Percentiles rank a stretch among this genome's conserved stretches.
Conservation (phyloP, 2,113 vertebrate species). For the Pterophyllum scalare region DNA sequence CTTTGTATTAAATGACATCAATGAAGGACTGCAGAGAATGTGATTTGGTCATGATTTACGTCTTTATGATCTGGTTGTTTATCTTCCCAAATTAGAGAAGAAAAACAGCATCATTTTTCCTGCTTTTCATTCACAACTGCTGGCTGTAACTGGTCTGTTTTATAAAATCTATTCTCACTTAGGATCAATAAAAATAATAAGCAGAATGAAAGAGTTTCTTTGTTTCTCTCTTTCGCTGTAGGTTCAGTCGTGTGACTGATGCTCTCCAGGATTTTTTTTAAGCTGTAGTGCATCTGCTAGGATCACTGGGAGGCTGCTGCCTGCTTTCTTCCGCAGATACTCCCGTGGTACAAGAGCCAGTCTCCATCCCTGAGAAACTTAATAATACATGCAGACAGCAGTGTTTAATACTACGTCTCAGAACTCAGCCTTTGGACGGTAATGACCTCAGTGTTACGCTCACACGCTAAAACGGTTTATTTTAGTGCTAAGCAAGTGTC, state of each 20-base stretch:
- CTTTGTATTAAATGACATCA: slow-evolving; percentile 33
- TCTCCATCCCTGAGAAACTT: background rate
- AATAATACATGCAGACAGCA: slow-evolving; percentile 47
- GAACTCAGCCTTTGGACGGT: slow-evolving; percentile 20
- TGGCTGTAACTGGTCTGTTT: background rate
- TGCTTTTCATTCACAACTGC: background rate
- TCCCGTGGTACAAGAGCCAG: slow-evolving; percentile 9
- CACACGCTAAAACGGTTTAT: background rate
- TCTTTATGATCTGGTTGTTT: background rate
- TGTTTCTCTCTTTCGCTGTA: background rate
- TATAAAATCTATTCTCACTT: background rate
- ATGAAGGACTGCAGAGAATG: background rate
- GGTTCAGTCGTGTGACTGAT: slow-evolving; percentile 50
- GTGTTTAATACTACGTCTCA: slow-evolving; percentile 44
- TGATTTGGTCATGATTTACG: background rate
- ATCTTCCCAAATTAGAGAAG: background rate
- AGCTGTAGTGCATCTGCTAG: slow-evolving; percentile 48
- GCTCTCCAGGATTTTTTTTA: slow-evolving; percentile 63
- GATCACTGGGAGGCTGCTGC: slow-evolving; percentile 10
- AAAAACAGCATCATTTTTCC: background rate
- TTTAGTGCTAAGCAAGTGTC: background rate
- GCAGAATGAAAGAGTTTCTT: background rate
- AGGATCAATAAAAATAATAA: background rate
- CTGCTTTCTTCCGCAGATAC: slow-evolving; percentile 20
- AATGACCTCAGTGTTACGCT: slow-evolving; percentile 18